These are phyloP conservation scores for Cydia fagiglandana DNA, from an alignment of 1,140 invertebrate species.

Conservation along the genomic window DNA sequence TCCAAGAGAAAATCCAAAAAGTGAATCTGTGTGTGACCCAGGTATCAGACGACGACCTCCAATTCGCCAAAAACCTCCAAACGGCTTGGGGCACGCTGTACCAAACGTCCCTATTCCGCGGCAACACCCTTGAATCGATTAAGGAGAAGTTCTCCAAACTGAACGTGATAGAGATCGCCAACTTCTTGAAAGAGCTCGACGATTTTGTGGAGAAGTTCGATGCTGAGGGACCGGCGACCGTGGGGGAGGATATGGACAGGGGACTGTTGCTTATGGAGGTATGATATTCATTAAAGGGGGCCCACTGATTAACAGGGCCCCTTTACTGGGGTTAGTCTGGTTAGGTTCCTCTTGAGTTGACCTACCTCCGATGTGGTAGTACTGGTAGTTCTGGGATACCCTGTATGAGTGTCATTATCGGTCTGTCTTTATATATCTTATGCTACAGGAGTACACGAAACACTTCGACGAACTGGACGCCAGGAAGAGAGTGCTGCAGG, in stretches of 20 bases:
- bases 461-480: constrained; percentile 84
- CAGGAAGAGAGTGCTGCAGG: constrained; percentile 83
- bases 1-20: too few species aligned
- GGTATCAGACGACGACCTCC: constrained; percentile 77
- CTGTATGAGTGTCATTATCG: too few species aligned
- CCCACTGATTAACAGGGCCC: too few species aligned
- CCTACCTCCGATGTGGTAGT: too few species aligned
- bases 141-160: constrained; percentile 89
- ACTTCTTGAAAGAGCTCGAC: constrained; percentile 83
- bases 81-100: constrained; percentile 85
- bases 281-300: too few species aligned
- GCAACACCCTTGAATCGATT: constrained; percentile 84
- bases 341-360: too few species aligned
- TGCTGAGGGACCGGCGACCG: constrained; percentile 86
- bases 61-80: constrained; percentile 81
- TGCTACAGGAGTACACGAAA: constrained; percentile 82
- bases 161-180: constrained; percentile 85
- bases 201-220: constrained; percentile 87
- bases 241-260: constrained; percentile 86
- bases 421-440: background rate
- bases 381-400: too few species aligned
- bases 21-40: constrained; percentile 35
- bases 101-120: constrained; percentile 83
- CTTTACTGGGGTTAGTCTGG: too few species aligned
- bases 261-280: constrained; percentile 86